Evolutionary conservation across 2,113 vertebrate species (phyloP).

Genomic region (Planiliza haematocheilus): DNA sequence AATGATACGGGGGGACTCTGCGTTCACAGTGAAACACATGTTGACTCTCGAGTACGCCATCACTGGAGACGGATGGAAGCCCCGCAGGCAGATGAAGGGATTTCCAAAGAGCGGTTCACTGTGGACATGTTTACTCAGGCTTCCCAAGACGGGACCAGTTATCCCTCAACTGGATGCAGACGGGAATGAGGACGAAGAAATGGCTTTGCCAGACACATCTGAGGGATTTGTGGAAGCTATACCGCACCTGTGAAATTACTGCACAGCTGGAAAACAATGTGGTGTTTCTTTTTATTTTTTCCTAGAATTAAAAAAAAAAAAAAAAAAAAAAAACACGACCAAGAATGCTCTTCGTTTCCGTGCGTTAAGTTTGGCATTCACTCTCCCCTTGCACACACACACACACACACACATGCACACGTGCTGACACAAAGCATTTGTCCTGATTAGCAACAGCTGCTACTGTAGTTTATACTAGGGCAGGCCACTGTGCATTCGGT

Average conservation of each 20-base stretch:
- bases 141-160: slow-evolving; percentile 80
- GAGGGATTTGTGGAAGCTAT: slow-evolving; percentile 49
- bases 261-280: slow-evolving; percentile 14
- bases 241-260: slow-evolving; percentile 53
- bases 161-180: slow-evolving; percentile 48
- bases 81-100: slow-evolving; percentile 88
- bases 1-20: slow-evolving; percentile 86
- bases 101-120: slow-evolving; percentile 92
- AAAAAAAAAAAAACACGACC: background rate
- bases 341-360: slow-evolving; percentile 2
- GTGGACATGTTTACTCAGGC: slow-evolving; percentile 92
- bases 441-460: slow-evolving; percentile 82
- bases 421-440: slow-evolving; percentile 63
- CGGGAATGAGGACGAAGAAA: slow-evolving; percentile 52
- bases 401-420: slow-evolving; percentile 28
- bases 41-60: slow-evolving; percentile 90
- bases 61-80: slow-evolving; percentile 86
- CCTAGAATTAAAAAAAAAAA: background rate
- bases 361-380: slow-evolving; percentile 30
- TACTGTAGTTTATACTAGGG: slow-evolving; percentile 67
- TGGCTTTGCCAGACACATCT: slow-evolving; percentile 44
- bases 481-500: slow-evolving; percentile 44
- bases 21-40: slow-evolving; percentile 93
- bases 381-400: slow-evolving; percentile 11
- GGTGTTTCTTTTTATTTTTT: slow-evolving; percentile 16